These are phyloP conservation scores for Trachelipus rathkii DNA, from an alignment of 1,140 invertebrate genomes.

Conservation along the genomic window DNA sequence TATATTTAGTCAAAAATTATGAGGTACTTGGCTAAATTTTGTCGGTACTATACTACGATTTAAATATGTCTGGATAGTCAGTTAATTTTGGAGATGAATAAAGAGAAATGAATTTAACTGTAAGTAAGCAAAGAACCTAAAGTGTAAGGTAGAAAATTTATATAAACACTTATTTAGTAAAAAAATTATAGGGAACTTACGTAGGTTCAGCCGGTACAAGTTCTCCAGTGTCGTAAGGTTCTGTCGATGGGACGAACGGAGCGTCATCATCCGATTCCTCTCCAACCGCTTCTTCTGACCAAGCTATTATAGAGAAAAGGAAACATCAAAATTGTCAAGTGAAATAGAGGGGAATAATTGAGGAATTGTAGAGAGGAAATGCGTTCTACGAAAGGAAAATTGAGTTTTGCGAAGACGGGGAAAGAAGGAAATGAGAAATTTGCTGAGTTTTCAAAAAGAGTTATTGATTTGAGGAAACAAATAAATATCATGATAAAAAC, in stretches of 20 bases:
- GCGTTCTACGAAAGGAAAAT: not conserved
- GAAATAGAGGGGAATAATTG: not conserved
- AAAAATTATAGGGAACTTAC: constrained; percentile 13
- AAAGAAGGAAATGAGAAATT: not conserved
- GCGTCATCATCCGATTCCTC: constrained; percentile 12
- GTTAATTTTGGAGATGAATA: too few relatives aligned
- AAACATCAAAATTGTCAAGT: not conserved
- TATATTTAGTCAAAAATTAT: too few relatives aligned
- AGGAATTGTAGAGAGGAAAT: not conserved
- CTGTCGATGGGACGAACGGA: constrained; percentile 10
- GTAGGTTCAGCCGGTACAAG: constrained; percentile 26
- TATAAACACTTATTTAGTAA: too few relatives aligned
- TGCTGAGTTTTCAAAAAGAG: too few relatives aligned
- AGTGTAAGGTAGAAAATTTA: too few relatives aligned
- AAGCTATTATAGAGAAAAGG: not conserved
- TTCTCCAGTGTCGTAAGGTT: constrained; percentile 14
- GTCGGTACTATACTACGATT: too few relatives aligned
- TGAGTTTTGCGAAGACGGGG: not conserved
- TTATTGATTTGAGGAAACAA: too few relatives aligned
- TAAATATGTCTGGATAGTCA: too few relatives aligned
- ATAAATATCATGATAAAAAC: too few relatives aligned
- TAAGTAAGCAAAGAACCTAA: too few relatives aligned
- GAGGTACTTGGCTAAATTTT: too few relatives aligned
- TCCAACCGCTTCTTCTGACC: not conserved
- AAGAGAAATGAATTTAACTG: too few relatives aligned